A percentile compares a stretch with the other conserved stretches of the same genome.
phyloP scores from a whole-genome alignment of 2,113 vertebrate genomes.

The Notothenia rossii region DNA sequence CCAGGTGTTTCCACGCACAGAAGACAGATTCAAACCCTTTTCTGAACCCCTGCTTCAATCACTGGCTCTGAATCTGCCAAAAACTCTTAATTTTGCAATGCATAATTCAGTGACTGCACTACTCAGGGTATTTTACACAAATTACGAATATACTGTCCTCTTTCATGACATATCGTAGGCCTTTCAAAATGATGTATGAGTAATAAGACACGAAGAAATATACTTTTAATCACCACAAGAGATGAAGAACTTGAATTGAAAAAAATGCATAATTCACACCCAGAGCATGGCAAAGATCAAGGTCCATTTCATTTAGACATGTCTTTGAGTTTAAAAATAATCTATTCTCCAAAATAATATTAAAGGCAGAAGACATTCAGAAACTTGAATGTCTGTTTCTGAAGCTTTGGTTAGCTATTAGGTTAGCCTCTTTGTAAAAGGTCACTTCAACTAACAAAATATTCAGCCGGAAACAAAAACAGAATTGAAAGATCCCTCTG shows the following conservation, averaged over 20 bases:
- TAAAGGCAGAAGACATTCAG: neutral
- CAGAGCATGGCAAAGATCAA: conserved; percentile 37
- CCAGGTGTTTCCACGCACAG: conserved; percentile 50
- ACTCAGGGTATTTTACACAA: conserved; percentile 30
- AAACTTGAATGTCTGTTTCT: conserved; percentile 7
- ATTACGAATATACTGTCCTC: conserved; percentile 15
- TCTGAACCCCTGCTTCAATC: conserved; percentile 43
- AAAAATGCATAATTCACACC: conserved; percentile 37
- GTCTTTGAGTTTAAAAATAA: conserved; percentile 6
- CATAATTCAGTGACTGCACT: conserved; percentile 39
- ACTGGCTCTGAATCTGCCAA: conserved; percentile 16
- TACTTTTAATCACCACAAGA: conserved; percentile 37
- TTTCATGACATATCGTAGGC: conserved; percentile 15
- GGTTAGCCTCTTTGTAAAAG: neutral
- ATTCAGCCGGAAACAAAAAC: conserved; percentile 16
- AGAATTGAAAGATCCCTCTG: conserved; percentile 2
- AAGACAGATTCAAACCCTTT: conserved; percentile 31
- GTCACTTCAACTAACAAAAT: conserved; percentile 15
- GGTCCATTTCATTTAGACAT: conserved; percentile 34
- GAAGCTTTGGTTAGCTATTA: conserved; percentile 5
- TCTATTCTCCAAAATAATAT: neutral
- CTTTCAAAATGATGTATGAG: conserved; percentile 21
- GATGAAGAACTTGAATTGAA: conserved; percentile 41
- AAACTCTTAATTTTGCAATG: conserved; percentile 33
- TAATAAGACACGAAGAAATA: conserved; percentile 14